phyloP scores from a whole-genome alignment of 2,888 invertebrate genomes.

The Oligia latruncula region DNA sequence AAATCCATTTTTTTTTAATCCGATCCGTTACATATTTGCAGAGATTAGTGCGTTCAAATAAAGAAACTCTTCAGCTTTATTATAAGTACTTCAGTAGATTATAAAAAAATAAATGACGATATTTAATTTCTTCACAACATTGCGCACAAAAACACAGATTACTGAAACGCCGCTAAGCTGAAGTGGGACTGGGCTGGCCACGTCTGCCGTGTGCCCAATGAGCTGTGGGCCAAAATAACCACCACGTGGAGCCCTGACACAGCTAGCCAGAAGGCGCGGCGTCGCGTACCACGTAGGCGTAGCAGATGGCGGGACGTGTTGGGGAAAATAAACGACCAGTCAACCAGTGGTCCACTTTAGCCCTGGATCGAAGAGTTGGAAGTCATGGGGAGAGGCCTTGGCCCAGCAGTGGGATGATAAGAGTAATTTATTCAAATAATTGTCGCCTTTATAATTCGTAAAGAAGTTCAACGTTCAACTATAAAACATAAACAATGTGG shows the following conservation, averaged over 20 bases:
- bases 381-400: neutral
- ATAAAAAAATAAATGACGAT: neutral
- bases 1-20: too few species aligned
- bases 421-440: neutral
- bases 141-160: neutral
- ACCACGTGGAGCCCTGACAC: neutral
- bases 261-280: neutral
- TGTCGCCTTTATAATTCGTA: neutral
- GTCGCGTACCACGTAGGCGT: neutral
- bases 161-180: neutral
- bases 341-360: neutral
- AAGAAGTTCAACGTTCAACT: constrained; percentile 17
- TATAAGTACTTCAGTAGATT: too few species aligned
- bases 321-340: neutral
- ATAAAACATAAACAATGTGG: constrained; percentile 15
- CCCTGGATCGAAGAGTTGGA: neutral
- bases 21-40: too few species aligned
- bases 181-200: neutral
- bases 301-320: neutral
- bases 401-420: neutral
- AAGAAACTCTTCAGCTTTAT: too few species aligned
- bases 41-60: too few species aligned
- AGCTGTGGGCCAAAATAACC: neutral
- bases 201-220: neutral
- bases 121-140: neutral